Conservation (phyloP, 2,888 invertebrate genomes). For the Mythimna lalbum region DNA sequence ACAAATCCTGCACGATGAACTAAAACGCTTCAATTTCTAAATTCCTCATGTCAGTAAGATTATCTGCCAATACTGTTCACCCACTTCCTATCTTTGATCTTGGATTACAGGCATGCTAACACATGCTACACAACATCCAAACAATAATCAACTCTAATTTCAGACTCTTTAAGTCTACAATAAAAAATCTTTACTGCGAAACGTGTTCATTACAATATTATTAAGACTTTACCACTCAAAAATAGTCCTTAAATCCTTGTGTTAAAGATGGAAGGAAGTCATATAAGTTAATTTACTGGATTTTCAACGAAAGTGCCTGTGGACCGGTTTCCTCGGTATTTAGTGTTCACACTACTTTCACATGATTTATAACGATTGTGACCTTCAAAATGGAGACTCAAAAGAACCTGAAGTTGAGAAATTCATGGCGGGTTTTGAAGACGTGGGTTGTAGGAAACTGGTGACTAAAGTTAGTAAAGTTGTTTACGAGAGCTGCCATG, state of each 20-base stretch:
- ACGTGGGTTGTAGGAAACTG: background rate
- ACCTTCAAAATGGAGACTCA: slow-evolving; percentile 52
- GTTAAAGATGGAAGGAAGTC: slow-evolving; percentile 52
- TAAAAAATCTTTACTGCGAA: background rate
- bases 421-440: slow-evolving; percentile 3
- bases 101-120: slow-evolving; percentile 35
- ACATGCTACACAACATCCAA: background rate
- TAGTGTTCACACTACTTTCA: slow-evolving; percentile 61
- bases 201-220: slow-evolving; percentile 28
- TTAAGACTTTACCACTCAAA: slow-evolving; percentile 6
- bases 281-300: slow-evolving; percentile 54
- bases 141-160: slow-evolving; percentile 31
- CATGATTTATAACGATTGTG: slow-evolving; percentile 63
- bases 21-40: slow-evolving; percentile 53
- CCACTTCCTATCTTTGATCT: slow-evolving; percentile 45
- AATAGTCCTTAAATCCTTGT: slow-evolving; percentile 35
- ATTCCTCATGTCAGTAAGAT: slow-evolving; percentile 46
- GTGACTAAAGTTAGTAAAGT: background rate
- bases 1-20: slow-evolving; percentile 11
- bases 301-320: slow-evolving; percentile 57
- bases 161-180: background rate
- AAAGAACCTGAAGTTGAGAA: slow-evolving; percentile 29
- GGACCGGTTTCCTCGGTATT: slow-evolving; percentile 61
- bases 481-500: slow-evolving; percentile 3
- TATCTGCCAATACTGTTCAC: slow-evolving; percentile 33